Conservation (phyloP, 1,140 invertebrate species). For the Laupala kohalensis region DNA sequence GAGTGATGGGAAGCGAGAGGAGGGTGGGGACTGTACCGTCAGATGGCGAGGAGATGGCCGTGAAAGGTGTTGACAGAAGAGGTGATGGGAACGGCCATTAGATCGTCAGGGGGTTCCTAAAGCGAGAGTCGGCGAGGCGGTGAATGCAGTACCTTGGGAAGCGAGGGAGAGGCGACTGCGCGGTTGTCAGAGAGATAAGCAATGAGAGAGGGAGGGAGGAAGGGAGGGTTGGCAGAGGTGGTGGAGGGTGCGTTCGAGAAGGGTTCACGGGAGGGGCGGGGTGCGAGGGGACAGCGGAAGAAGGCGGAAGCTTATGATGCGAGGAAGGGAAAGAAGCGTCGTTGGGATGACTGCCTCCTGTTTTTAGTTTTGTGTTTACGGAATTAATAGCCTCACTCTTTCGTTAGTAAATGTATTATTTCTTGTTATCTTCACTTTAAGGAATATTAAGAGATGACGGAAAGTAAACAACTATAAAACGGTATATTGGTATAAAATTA, state of each 20-base stretch:
- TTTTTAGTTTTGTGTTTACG: slow-evolving; percentile 3
- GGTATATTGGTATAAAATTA: neutral
- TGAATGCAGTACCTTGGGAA: too few species aligned
- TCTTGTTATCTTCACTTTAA: neutral
- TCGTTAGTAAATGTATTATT: slow-evolving; percentile 9
- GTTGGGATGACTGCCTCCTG: neutral
- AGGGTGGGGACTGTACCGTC: too few species aligned
- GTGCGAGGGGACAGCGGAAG: too few species aligned
- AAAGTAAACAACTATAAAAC: neutral
- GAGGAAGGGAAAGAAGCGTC: neutral
- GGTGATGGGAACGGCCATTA: too few species aligned
- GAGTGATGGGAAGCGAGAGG: too few species aligned
- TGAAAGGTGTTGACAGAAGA: too few species aligned
- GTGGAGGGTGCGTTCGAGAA: neutral
- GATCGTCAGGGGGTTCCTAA: too few species aligned
- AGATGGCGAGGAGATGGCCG: too few species aligned
- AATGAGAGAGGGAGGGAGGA: neutral
- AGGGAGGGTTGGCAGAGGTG: too few species aligned
- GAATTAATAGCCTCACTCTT: slow-evolving; percentile 10
- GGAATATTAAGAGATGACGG: neutral
- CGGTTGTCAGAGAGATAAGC: neutral
- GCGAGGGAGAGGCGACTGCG: neutral
- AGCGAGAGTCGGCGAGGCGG: too few species aligned
- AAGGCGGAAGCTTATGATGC: neutral
- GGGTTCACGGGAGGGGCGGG: neutral